Evolutionary conservation across 2,113 vertebrate genomes (phyloP).

Genomic region (Odontophorus gujanensis): DNA sequence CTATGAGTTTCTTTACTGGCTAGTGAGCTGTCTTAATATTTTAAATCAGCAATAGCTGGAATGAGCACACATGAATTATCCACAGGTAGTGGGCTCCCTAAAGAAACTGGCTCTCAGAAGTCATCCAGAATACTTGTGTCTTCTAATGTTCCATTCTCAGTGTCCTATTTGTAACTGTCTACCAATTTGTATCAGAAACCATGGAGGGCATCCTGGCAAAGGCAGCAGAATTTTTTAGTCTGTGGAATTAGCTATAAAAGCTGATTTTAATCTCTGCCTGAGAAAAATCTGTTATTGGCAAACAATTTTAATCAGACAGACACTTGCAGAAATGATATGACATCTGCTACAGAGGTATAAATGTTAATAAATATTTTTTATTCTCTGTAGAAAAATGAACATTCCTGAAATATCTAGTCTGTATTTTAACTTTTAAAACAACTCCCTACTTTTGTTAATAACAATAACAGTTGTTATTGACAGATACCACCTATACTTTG

Average conservation of each 20-base stretch:
- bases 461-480: slow-evolving; percentile 34
- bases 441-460: not conserved
- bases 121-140: not conserved
- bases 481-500: not conserved
- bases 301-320: slow-evolving; percentile 27
- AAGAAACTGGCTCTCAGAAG: not conserved
- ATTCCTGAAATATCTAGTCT: not conserved
- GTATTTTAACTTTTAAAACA: slow-evolving; percentile 6
- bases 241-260: not conserved
- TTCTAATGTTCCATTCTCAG: not conserved
- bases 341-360: not conserved
- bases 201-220: not conserved
- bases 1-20: slow-evolving; percentile 2
- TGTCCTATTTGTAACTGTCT: not conserved
- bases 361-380: slow-evolving; percentile 40
- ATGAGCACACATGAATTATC: slow-evolving; percentile 40
- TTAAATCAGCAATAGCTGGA: slow-evolving; percentile 11
- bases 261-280: slow-evolving; percentile 8
- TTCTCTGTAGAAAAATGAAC: slow-evolving; percentile 27
- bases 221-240: not conserved
- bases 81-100: slow-evolving; percentile 7
- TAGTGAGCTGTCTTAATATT: slow-evolving; percentile 7
- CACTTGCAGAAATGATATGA: not conserved
- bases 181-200: not conserved
- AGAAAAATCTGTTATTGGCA: slow-evolving; percentile 2